Conservation (phyloP, 2,113 vertebrate genomes). For the Sceloporus tristichus region DNA sequence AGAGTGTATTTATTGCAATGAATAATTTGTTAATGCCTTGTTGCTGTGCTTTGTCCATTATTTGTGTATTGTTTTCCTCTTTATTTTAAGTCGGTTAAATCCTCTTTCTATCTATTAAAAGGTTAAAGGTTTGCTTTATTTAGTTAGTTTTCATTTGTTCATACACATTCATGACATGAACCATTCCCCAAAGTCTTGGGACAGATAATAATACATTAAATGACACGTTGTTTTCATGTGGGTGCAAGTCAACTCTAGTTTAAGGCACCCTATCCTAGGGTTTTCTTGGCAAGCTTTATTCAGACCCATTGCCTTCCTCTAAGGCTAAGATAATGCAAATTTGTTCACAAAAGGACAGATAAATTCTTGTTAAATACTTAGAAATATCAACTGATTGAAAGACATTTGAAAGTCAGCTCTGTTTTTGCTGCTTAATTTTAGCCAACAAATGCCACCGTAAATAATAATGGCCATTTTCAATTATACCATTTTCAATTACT, state of each 20-base stretch:
- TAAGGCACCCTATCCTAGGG: no score
- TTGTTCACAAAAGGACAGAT: not conserved
- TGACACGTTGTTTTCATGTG: not conserved
- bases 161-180: conserved; percentile 8
- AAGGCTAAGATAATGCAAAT: no score
- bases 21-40: conserved; percentile 78
- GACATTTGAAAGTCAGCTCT: not conserved
- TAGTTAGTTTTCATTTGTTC: not conserved
- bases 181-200: conserved; percentile 2
- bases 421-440: not conserved
- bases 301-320: no score
- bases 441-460: not conserved
- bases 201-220: conserved; percentile 13
- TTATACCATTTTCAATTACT: no score
- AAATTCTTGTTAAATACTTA: not conserved
- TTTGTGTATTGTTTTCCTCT: conserved; percentile 71
- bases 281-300: no score
- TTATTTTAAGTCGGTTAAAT: conserved; percentile 78
- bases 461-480: not conserved
- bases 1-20: conserved; percentile 77
- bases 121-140: conserved; percentile 60
- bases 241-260: no score
- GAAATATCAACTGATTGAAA: not conserved
- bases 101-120: conserved; percentile 69
- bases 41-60: conserved; percentile 72